Conservation (phyloP, 1,140 invertebrate genomes). For the Papilio polyxenes region DNA sequence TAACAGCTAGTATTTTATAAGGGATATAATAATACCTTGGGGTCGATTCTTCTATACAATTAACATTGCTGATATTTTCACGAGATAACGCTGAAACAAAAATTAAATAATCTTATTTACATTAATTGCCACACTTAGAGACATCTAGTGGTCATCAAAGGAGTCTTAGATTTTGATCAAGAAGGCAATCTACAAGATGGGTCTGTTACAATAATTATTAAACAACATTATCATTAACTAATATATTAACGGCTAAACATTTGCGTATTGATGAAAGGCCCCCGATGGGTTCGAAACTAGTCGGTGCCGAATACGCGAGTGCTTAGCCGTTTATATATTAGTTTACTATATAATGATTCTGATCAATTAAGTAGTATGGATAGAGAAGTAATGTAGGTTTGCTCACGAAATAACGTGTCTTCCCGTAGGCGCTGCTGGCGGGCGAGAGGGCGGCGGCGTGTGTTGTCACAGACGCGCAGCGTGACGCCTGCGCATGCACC, state of each 20-base stretch:
- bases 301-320: too few relatives aligned
- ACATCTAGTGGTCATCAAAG: background rate
- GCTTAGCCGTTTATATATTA: too few relatives aligned
- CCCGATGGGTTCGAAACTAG: too few relatives aligned
- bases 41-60: conserved; percentile 53
- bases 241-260: too few relatives aligned
- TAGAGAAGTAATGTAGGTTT: background rate
- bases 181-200: background rate
- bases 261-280: too few relatives aligned
- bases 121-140: background rate
- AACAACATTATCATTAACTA: too few relatives aligned
- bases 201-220: background rate
- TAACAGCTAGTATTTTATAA: too few relatives aligned
- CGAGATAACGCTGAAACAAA: conserved; percentile 59
- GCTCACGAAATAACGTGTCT: conserved; percentile 77
- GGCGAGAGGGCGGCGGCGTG: conserved; percentile 86
- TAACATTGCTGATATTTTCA: conserved; percentile 58
- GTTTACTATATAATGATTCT: background rate
- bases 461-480: conserved; percentile 86
- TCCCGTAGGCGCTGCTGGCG: conserved; percentile 87
- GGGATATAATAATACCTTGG: conserved; percentile 46
- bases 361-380: background rate
- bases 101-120: conserved; percentile 22
- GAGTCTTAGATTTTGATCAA: background rate
- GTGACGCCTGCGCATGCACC: conserved; percentile 86